phyloP scores from a whole-genome alignment of 2,888 invertebrate genomes.

The Amphipyra berbera region DNA sequence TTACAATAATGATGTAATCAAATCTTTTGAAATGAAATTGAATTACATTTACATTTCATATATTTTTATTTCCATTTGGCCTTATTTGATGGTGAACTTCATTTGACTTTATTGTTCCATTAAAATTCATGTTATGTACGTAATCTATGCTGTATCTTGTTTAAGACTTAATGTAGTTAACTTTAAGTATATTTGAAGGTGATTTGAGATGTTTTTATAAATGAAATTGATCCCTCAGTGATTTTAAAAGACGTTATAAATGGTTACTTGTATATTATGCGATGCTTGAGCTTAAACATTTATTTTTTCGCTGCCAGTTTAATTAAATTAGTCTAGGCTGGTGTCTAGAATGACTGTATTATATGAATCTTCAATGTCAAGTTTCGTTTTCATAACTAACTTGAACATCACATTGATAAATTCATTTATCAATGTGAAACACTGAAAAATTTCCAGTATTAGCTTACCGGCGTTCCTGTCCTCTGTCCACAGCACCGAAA shows the following conservation, averaged over 20 bases:
- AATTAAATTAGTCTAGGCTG: constrained; percentile 19
- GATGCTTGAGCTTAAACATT: constrained; percentile 6
- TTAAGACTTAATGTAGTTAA: too few relatives aligned
- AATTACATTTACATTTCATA: constrained; percentile 16
- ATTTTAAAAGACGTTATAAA: constrained; percentile 19
- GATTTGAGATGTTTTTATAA: constrained; percentile 5
- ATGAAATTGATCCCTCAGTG: constrained; percentile 14
- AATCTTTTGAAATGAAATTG: constrained; percentile 17
- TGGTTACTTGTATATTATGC: constrained; percentile 14
- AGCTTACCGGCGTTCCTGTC: too few relatives aligned
- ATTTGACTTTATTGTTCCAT: constrained; percentile 18
- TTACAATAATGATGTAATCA: constrained; percentile 15
- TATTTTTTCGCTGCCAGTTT: constrained; percentile 23
- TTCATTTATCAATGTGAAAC: too few relatives aligned
- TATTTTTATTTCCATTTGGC: constrained; percentile 17
- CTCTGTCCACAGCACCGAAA: too few relatives aligned
- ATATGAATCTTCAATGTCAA: constrained; percentile 20
- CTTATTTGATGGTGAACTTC: constrained; percentile 17
- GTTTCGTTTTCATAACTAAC: constrained; percentile 27
- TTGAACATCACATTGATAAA: too few relatives aligned
- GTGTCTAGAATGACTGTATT: constrained; percentile 17
- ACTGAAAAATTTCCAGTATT: too few relatives aligned
- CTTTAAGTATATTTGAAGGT: constrained; percentile 4
- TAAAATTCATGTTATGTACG: constrained; percentile 25
- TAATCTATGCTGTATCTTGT: constrained; percentile 10